Base-by-base conservation (phyloP, 2,113 vertebrate genomes). In the Pardalotus punctatus region DNA sequence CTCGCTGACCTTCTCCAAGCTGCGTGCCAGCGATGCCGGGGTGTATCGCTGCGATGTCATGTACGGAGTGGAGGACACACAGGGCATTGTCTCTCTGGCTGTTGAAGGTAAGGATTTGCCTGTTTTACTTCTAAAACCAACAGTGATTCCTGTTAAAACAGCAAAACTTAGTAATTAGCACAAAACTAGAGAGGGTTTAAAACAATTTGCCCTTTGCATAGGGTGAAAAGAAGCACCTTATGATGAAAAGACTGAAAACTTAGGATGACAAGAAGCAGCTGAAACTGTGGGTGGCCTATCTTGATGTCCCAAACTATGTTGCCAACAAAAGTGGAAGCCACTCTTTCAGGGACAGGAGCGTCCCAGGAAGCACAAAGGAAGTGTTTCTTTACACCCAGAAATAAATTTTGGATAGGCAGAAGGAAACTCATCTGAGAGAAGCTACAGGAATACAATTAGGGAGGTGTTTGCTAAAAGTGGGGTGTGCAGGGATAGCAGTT, bases 11-110 rank as follows among this genome's bases (percentile, higher is more conserved):
- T 78, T 99, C 97, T 98, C 98, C 47, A 99, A 98, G 86, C 98
- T 99, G 47, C 99, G 98, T 0, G 99, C 99, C 13, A 99, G 99
- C 25, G 99, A 99, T 3, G 98, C 99, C 0, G 99, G 99, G 15
- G 98, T 98, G 42, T 99, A 99, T 95, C 99, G 99, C 84, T 99
- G 99, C 11, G 99, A 99, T 4, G 98, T 99, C 89, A 98, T 99
- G 98, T 99, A 98, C 0, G 99, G 99, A 9, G 99, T 99, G 45
- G 99, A 99, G 94, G 99, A 99, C 97, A 99, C 98, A 0, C 99
- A 99, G 90, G 98, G 98, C 67, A 98, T 98, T 2, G 96, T 99
- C 51, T 98, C 98, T 10, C 82, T 99, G 80, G 94, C 98, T 29
- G 99, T 99, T 65, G 97, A 97, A 8, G 99, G 99, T 99, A 97